These are phyloP conservation scores for Podocnemis expansa DNA, from an alignment of 2,113 vertebrate genomes.

Conservation along the genomic window DNA sequence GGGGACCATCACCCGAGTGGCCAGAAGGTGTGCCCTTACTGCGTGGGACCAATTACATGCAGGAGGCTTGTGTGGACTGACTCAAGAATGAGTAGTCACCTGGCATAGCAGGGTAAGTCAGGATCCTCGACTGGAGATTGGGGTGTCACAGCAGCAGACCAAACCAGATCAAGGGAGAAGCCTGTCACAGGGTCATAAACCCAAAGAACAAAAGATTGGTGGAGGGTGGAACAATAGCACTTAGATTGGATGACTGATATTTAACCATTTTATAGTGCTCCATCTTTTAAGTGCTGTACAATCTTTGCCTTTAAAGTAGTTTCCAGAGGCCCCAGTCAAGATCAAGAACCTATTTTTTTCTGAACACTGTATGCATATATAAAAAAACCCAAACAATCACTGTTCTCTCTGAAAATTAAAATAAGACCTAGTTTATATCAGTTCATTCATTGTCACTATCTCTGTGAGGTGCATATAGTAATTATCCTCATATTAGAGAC, in stretches of 20 bases:
- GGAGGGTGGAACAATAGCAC: background rate
- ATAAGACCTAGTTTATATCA: background rate
- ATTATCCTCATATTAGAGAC: background rate
- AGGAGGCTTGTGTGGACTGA: no score
- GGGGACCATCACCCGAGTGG: no score
- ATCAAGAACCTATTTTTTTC: no score
- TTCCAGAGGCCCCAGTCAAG: background rate
- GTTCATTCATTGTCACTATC: background rate
- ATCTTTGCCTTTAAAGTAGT: background rate
- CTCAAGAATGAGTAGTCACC: no score
- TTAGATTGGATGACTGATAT: background rate
- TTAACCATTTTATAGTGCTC: background rate
- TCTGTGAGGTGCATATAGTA: background rate
- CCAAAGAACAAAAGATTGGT: background rate
- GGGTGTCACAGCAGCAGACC: no score
- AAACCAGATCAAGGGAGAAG: no score
- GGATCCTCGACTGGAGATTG: no score
- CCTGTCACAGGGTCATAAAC: no score
- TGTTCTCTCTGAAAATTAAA: background rate
- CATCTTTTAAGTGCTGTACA: background rate
- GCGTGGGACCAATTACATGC: no score
- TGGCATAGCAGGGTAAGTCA: no score
- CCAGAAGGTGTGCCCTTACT: no score
- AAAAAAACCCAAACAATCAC: background rate
- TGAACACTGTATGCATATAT: no score